Base-by-base conservation (phyloP, 2,797 vertebrate species). In the Notolabrus celidotus region DNA sequence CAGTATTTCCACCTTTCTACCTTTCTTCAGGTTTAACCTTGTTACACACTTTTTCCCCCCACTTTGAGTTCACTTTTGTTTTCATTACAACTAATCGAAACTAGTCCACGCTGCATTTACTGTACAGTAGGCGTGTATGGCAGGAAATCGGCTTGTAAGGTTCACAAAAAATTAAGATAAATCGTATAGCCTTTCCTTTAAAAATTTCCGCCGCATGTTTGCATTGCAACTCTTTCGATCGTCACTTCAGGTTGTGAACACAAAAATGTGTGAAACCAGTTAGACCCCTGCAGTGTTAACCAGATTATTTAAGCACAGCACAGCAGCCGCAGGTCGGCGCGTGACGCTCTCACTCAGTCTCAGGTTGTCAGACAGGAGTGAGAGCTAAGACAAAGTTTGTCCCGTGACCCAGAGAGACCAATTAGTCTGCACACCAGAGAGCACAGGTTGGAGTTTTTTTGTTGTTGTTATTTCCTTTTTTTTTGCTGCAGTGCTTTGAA, bases 391-490 rank as follows among this genome's bases (percentile, higher is more conserved):
- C 79, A 60, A 75, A 82, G 67, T 83, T 89, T 67, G 57, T 66
- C 80, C 86, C 16, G 51, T 53, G 82, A 91, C 89, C 92, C 91
- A 12, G 16, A 33, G 92, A 92, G 91, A 89, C 90, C 88, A 93
- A 92, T 94, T 92, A 93, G 84, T 49, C 12, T 27, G 34, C 51
- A 43, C 68, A 46, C 20, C 27, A 71, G 58, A 71, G 74, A 69
- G 77, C 54, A n/a, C 67, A 79, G 77, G 31, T 47, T 53, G 41
- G 39, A 61, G 43, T 47, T 29, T 8, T 36, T 25, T 55, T 9
- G 20, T 14, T 4, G 7, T 20, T 46, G 41, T 70, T n/a, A n/a
- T n/a, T n/a, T n/a, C n/a, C n/a, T n/a, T n/a, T n/a, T 59, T 77
- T 72, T 79, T 49, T 45, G 25, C 67, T 65, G 45, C 29, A 17